These are phyloP conservation scores for Cerastis leucographa DNA, from an alignment of 2,888 invertebrate genomes.

Conservation along the genomic window DNA sequence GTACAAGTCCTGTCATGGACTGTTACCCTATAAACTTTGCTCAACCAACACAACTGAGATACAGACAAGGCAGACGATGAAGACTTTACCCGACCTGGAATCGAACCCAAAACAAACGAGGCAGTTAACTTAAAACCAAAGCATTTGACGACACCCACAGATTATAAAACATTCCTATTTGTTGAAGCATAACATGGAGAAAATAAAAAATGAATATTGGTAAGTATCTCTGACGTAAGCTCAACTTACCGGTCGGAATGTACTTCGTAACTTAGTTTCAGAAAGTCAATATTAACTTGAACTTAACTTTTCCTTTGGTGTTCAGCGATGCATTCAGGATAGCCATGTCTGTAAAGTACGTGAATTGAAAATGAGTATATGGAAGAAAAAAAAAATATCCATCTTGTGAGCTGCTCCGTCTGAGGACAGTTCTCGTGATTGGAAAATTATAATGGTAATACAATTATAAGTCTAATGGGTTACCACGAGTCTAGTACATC, in stretches of 20 bases:
- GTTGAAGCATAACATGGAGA: neutral
- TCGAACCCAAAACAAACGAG: neutral
- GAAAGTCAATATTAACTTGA: conserved; percentile 55
- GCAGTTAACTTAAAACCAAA: neutral
- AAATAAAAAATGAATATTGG: conserved; percentile 36
- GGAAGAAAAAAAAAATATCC: neutral
- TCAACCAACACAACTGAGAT: neutral
- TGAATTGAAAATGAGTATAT: neutral
- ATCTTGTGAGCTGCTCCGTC: neutral
- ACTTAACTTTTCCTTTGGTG: conserved; percentile 45
- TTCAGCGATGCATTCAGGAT: conserved; percentile 42
- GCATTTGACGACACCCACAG: neutral
- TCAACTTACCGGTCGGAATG: conserved; percentile 42
- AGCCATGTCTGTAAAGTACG: conserved; percentile 42
- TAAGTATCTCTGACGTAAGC: conserved; percentile 29
- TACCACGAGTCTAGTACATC: too few relatives aligned
- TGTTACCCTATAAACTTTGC: neutral
- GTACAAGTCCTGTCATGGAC: too few relatives aligned
- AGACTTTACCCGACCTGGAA: neutral
- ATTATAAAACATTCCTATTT: neutral
- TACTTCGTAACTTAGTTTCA: conserved; percentile 48
- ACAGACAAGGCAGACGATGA: neutral
- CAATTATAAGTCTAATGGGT: too few relatives aligned
- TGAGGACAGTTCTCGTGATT: neutral
- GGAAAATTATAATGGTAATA: too few relatives aligned